Percentiles rank a stretch among this genome's conserved stretches.
These are phyloP conservation scores for Pionites leucogaster DNA, from an alignment of 2,113 vertebrate species.

Conservation along the genomic window DNA sequence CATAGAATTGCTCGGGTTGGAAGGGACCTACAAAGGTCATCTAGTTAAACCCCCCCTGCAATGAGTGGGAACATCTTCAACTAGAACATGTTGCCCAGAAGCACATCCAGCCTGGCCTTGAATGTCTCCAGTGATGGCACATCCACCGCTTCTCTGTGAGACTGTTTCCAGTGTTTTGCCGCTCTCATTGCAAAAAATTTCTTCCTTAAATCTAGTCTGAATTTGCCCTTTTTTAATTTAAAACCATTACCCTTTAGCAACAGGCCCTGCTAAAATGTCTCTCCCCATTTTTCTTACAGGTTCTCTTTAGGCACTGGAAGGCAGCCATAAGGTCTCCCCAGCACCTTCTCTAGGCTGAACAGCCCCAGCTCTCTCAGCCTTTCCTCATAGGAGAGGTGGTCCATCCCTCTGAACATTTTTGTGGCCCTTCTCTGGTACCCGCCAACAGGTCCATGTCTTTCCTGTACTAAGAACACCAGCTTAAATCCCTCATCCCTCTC, in stretches of 20 bases:
- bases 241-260: background rate
- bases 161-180: background rate
- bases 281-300: background rate
- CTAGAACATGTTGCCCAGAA: background rate
- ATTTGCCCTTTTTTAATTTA: background rate
- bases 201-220: background rate
- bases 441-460: background rate
- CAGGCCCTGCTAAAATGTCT: background rate
- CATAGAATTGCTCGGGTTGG: background rate
- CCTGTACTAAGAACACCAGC: background rate
- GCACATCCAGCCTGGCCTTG: background rate
- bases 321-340: background rate
- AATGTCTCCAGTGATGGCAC: background rate
- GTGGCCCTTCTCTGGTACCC: background rate
- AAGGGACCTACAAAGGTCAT: background rate
- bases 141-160: background rate
- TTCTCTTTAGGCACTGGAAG: background rate
- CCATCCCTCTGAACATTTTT: background rate
- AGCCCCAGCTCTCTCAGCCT: background rate
- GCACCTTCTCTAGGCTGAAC: background rate
- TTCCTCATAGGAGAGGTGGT: background rate
- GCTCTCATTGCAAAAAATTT: background rate
- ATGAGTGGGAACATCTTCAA: background rate
- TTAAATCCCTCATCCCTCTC: background rate
- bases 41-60: background rate